Evolutionary conservation across 1,140 invertebrate species (phyloP), one percentile per base, ranked within the genome.

Genomic region (Stegodyphus mimosarum): DNA sequence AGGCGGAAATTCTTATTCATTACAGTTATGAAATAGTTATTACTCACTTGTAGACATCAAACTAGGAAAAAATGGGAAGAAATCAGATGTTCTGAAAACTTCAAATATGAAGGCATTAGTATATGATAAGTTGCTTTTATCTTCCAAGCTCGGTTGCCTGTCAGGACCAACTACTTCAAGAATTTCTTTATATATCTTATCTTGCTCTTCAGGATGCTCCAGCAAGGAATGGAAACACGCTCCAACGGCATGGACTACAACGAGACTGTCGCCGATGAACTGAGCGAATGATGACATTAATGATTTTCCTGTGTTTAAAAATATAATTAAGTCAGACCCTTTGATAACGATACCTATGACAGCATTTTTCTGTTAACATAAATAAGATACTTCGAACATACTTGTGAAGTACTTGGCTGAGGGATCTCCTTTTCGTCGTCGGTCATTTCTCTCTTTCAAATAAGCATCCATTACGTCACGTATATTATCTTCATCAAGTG

Each of bases 101-200:
- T 67, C 64, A 17, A 15, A 7, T n/a, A 67, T 17, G n/a, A 67
- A 67, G 5, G 64, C 64, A 67, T 67, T 67, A n/a, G 64, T 67
- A 17, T 67, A 67, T 15, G 64, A n/a, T n/a, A 67, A n/a, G 11
- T 17, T 67, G 64, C 11, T 67, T 67, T 67, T 67, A 18, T 67
- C 64, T 18, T 67, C 64, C 64, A 67, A 67, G 7, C 7, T 7
- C 7, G 64, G 64, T 17, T 67, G 64, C 6, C 64, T 67, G 17
- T 17, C 17, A 17, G 17, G 15, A 3, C 64, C 64, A n/a, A 67
- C 64, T 7, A 67, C 64, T 17, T 67, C 64, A 7, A 67, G 9
- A 7, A 67, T 15, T 18, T 67, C 64, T 2, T 13, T 17, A 18
- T 67, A 67, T 18, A 67, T 18, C 5, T 67, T 67, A 9, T 67